phyloP scores from a whole-genome alignment of 2,888 invertebrate genomes.

The Phasia obesa region DNA sequence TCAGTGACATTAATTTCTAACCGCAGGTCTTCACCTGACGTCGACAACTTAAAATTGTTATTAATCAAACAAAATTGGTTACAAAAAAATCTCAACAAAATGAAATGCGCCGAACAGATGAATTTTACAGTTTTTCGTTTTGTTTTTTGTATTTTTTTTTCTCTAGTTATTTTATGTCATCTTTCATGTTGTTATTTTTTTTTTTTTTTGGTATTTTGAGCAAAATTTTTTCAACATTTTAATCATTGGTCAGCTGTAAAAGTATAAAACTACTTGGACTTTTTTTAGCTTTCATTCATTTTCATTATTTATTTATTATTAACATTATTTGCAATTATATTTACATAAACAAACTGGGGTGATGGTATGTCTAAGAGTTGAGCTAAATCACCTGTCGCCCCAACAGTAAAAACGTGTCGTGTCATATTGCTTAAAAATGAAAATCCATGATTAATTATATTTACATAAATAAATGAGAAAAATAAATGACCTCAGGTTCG shows the following conservation, averaged over 20 bases:
- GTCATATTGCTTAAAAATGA: slow-evolving; percentile 20
- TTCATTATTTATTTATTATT: slow-evolving; percentile 19
- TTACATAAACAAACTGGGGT: slow-evolving; percentile 1
- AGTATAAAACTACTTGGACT: slow-evolving; percentile 1
- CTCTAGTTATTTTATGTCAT: slow-evolving; percentile 29
- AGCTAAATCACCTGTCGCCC: slow-evolving; percentile 44
- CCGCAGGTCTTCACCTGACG: slow-evolving; percentile 42
- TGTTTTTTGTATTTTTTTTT: slow-evolving; percentile 1
- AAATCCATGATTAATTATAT: slow-evolving; percentile 45
- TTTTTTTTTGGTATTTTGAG: not conserved
- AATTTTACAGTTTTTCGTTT: slow-evolving; percentile 6
- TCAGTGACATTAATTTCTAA: slow-evolving; percentile 43
- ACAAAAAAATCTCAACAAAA: not conserved
- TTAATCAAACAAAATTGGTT: slow-evolving; percentile 58
- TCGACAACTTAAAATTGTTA: slow-evolving; percentile 51
- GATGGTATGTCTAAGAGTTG: slow-evolving; percentile 20
- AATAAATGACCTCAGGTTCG: not conserved
- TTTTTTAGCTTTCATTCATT: not conserved
- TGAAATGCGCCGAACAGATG: not conserved
- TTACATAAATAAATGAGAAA: slow-evolving; percentile 34
- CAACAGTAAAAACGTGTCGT: slow-evolving; percentile 21
- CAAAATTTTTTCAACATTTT: slow-evolving; percentile 27
- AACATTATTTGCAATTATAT: slow-evolving; percentile 31
- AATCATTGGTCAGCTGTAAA: slow-evolving; percentile 6
- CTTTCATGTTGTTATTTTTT: slow-evolving; percentile 11